Evolutionary conservation across 2,888 invertebrate species (phyloP).

Genomic region (Tolmerus cingulatus): DNA sequence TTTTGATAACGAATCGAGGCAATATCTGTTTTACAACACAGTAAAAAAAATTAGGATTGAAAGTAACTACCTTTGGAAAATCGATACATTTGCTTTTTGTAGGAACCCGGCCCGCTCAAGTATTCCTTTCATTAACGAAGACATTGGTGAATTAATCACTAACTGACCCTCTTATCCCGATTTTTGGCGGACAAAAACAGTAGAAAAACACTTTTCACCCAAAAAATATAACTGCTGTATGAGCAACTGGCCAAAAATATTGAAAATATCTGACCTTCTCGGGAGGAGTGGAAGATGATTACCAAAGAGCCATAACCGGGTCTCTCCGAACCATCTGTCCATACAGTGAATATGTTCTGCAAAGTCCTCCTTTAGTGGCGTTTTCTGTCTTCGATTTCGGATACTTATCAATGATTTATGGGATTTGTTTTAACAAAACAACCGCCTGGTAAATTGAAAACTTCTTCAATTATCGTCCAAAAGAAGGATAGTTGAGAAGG

Average conservation of each 20-base stretch:
- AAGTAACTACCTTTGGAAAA: neutral
- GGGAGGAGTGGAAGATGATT: conserved; percentile 86
- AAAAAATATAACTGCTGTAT: neutral
- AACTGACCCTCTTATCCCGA: neutral
- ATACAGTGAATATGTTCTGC: conserved; percentile 65
- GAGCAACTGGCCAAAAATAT: neutral
- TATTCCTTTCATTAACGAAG: neutral
- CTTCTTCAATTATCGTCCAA: neutral
- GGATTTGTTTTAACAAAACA: neutral
- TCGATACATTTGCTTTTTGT: neutral
- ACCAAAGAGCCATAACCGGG: conserved; percentile 89
- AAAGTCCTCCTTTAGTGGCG: neutral
- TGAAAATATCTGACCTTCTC: conserved; percentile 71
- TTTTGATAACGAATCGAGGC: neutral
- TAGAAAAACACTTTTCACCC: neutral
- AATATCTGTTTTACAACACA: neutral
- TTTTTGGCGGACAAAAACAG: conserved; percentile 48
- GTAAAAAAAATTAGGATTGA: neutral
- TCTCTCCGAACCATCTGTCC: conserved; percentile 94
- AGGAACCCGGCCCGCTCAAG: neutral
- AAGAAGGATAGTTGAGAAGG: neutral
- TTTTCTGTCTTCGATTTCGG: neutral
- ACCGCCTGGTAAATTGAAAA: neutral
- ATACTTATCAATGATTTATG: neutral
- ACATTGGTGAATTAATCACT: neutral